Evolutionary conservation across 2,888 invertebrate species (phyloP), one percentile per base, ranked within the genome.

Genomic region (Xanthia icteritia): DNA sequence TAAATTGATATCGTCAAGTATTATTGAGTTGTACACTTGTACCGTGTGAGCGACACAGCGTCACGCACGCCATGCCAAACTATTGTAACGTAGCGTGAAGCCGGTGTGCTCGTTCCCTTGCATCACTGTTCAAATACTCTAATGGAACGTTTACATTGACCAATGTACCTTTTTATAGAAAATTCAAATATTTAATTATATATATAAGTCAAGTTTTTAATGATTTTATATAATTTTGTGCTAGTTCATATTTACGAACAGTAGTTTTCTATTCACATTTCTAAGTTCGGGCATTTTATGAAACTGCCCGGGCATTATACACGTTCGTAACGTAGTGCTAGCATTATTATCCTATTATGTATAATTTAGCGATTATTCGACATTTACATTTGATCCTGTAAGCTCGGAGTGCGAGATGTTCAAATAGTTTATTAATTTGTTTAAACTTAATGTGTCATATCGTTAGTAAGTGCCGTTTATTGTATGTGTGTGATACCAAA

Each of bases 371-470:
- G 60, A 83, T 87, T 83, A 85, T 74, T 79, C 48, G 65, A 77
- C 68, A 74, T 73, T 82, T 88, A 88, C 68, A 90, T 92, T 92
- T 91, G 89, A 91, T 91, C 90, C 90, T 87, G 92, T 93, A 92
- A 93, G 93, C 93, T 92, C 85, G 88, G 88, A 87, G 87, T 86
- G 89, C 85, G 91, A 91, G 90, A 85, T 79, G 74, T 83, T 81
- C 66, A 79, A 73, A 74, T 74, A 70, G 86, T 89, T 90, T 90
- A 85, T 58, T 36, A 68, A 68, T 91, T 91, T 90, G 91, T 90
- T 88, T 86, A 88, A 90, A 89, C 82, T 77, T 61, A 81, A 86
- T 77, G 89, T 88, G 88, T 89, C 88, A 88, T 89, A 88, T 89
- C 83, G 81, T 86, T 69, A 80, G 81, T 84, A 80, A 83, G 89